Base-by-base conservation (phyloP, 2,113 vertebrate species). In the Smithornis capensis region DNA sequence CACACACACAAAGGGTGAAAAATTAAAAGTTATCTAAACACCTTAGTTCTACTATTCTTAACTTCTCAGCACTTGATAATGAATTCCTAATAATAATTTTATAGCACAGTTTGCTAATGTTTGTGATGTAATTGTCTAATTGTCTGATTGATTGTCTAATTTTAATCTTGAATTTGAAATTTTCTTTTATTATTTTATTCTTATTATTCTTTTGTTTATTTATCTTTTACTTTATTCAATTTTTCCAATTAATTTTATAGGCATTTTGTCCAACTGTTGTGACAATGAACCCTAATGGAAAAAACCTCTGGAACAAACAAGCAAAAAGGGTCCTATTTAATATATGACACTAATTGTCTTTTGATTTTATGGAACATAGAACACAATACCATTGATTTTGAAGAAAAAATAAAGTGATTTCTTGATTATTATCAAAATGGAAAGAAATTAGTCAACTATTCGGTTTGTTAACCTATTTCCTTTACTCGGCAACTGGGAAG, bases 1-100 rank as follows among this genome's bases (percentile, higher is more conserved):
- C 45, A 27, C 6, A 23, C 23, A 56, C 25, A n/a, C 1, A 10
- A 38, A 57, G 1, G 1, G 6, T 33, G 29, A 12, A 4, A 3
- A 78, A 29, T 56, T 57, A 76, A 81, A 70, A 12, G 4, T 60
- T 38, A 5, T 25, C 31, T 88, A n/a, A 77, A 10, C 10, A 31
- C 27, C 22, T 57, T 44, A 57, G 12, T 68, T 64, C 16, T 65
- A 33, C 4, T 2, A 31, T 64, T 81, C 37, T 56, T 76, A 37
- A 44, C 4, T 75, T 77, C 22, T 74, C 21, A 74, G 21, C 2
- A 53, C 4, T 65, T 69, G 14, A 21, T 29, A 7, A 14, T 40
- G 12, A 69, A 65, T 67, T 90, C 7, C 10, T 67, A 62, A 23
- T 40, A 55, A 53, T 27, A 55, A 38, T 38, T 55, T 64, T 37